phyloP scores from a whole-genome alignment of 2,888 invertebrate species.

The Drosophila pseudotalamancana region DNA sequence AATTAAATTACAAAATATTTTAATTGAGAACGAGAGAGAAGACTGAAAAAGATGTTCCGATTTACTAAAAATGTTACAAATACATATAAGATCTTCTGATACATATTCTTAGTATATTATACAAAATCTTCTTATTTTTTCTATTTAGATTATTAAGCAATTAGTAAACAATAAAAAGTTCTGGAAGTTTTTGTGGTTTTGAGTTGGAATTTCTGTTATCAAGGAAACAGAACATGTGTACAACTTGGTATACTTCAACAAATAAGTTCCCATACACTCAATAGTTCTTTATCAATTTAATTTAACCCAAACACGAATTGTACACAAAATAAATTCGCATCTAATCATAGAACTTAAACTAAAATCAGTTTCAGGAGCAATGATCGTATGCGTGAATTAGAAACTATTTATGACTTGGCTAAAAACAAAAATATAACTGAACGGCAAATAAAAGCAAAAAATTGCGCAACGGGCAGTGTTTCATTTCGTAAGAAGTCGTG shows the following conservation, averaged over 20 bases:
- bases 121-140: too few species aligned
- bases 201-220: too few species aligned
- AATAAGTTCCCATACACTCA: slow-evolving; percentile 7
- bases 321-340: slow-evolving; percentile 1
- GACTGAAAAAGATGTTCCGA: too few species aligned
- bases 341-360: slow-evolving; percentile 18
- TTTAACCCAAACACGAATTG: slow-evolving; percentile 6
- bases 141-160: too few species aligned
- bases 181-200: too few species aligned
- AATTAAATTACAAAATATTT: too few species aligned
- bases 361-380: slow-evolving; percentile 5
- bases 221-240: background rate
- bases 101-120: too few species aligned
- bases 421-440: background rate
- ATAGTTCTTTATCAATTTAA: slow-evolving; percentile 22
- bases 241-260: background rate
- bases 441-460: slow-evolving; percentile 1
- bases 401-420: slow-evolving; percentile 9
- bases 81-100: too few species aligned
- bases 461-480: slow-evolving; percentile 28
- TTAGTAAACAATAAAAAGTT: background rate
- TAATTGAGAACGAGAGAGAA: too few species aligned
- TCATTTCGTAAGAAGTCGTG: background rate
- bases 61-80: too few species aligned
- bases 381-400: background rate